Conservation (phyloP, 2,113 vertebrate genomes). For the Dasyprocta punctata region DNA sequence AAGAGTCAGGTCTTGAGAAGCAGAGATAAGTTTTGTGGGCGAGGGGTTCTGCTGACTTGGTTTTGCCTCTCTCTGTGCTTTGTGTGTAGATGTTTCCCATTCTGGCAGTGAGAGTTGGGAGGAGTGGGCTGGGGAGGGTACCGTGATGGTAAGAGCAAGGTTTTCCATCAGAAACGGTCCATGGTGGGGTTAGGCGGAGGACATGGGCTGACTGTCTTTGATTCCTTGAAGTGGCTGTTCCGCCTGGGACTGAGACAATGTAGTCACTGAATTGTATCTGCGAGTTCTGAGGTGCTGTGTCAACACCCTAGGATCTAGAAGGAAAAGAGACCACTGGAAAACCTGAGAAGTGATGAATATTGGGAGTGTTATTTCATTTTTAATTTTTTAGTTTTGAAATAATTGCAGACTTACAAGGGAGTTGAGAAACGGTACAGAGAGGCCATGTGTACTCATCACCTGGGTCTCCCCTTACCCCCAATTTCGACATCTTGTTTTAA, state of each 20-base stretch:
- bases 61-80: not conserved
- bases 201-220: not conserved
- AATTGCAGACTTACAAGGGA: not conserved
- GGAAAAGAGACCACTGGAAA: not conserved
- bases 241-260: no score
- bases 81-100: not conserved
- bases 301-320: not conserved
- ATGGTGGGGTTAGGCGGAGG: not conserved
- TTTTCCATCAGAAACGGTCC: not conserved
- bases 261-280: not conserved
- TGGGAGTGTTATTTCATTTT: not conserved
- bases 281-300: not conserved
- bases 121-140: accelerated
- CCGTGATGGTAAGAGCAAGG: not conserved
- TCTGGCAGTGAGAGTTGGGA: not conserved
- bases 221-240: not conserved
- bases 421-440: not conserved
- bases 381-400: not conserved
- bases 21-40: not conserved
- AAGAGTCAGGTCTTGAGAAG: not conserved
- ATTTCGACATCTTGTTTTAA: not conserved
- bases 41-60: not conserved
- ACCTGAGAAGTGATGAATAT: not conserved
- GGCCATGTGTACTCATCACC: not conserved
- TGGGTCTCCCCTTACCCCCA: not conserved